Base-by-base conservation (phyloP, 2,888 invertebrate genomes). In the Flexamia atlantica region DNA sequence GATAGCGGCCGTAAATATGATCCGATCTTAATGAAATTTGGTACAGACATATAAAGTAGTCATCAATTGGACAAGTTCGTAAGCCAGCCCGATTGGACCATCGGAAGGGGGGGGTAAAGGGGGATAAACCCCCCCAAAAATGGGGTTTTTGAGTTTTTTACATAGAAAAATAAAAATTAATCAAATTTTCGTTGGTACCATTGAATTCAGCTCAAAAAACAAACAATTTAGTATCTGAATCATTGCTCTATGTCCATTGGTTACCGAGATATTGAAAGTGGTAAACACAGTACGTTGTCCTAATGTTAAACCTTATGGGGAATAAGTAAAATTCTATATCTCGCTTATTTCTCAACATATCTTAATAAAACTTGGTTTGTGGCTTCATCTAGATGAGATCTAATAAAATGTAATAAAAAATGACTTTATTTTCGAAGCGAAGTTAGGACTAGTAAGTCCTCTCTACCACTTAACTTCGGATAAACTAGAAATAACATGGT, bases 301-400 rank as follows among this genome's bases (percentile, higher is more conserved):
- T 23, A n/a, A 53, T 53, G 53, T 53, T 53, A 53, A 23, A n/a
- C 23, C 53, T 53, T 53, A 53, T 53, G 23, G 53, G 23, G 20
- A 53, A 46, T 9, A 46, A 3, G 46, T 36, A n/a, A n/a, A n/a
- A n/a, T n/a, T n/a, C n/a, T n/a, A n/a, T n/a, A n/a, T n/a, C n/a
- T n/a, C n/a, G n/a, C 46, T 46, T 46, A 46, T 9, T 46, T 46
- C 7, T 46, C 12, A 46, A 46, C 46, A 4, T 46, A 46, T 12
- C 4, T 46, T 46, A 46, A 10, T 4, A 46, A 12, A 46, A 46
- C 12, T 46, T 46, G 12, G 12, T 46, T 14, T 46, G 46, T 14
- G 14, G 14, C 46, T 46, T 46, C 46, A 46, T 9, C 46, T 46
- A 46, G 7, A 17, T 46, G 4, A 17, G 12, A 9, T 10, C 2